Evolutionary conservation across 2,797 vertebrate species (phyloP), one percentile per base, ranked within the genome.

Genomic region (Ibycter americanus): DNA sequence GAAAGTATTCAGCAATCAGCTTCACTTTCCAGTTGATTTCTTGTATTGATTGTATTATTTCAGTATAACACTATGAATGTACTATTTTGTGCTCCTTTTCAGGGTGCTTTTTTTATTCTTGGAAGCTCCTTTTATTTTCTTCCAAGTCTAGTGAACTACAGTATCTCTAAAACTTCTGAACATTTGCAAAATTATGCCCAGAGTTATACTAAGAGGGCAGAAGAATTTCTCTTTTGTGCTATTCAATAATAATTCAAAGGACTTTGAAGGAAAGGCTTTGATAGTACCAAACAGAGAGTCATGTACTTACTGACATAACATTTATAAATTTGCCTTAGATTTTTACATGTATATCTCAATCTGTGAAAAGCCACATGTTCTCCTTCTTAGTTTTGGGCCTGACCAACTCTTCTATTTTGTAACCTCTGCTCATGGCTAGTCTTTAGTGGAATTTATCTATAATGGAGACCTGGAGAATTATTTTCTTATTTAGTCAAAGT

Each of bases 1-100:
- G 32, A 76, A 87, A 87, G 44, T 44, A 71, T 74, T 83, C 67
- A 70, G 55, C 70, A 89, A 82, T 94, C 74, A 63, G 27, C 59
- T 84, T 91, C 46, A 47, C 63, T 92, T 93, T 90, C 78, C 88
- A 83, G 67, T 23, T 89, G 88, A 71, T 85, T 96, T 94, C 63
- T 89, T 67, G 21, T 83, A 90, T 89, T 85, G 86, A 93, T 89
- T 68, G 52, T 61, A 67, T 93, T 92, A 90, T 90, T 96, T 90
- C 63, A 82, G 42, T 42, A 21, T 59, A 78, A 61, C 34, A 54
- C 22, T 23, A 14, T 2, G 3, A 49, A 71, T 73, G 26, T 67
- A 59, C 47, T 16, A 6, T 47, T 96, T 70, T 38, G 25, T 73
- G 15, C 11, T 89, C 21, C 36, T 86, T 90, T 87, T 87, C 54